phyloP scores from a whole-genome alignment of 2,888 invertebrate genomes.

The Diploptera punctata region DNA sequence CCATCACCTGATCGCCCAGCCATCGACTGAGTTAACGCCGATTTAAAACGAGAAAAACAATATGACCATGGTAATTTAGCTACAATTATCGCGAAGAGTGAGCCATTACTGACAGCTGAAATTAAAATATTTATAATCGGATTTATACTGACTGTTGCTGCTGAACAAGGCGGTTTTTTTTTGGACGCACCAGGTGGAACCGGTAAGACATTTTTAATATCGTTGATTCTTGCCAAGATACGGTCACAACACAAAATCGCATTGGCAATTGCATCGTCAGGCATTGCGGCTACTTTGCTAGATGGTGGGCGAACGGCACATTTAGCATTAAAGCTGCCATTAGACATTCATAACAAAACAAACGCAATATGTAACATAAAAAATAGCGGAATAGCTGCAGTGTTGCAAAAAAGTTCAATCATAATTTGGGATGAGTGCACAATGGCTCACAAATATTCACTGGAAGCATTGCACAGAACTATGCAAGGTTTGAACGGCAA shows the following conservation, averaged over 20 bases:
- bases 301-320: constrained; percentile 52
- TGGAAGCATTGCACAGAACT: not conserved
- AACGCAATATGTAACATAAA: constrained; percentile 50
- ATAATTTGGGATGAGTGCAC: not conserved
- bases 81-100: constrained; percentile 39
- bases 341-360: constrained; percentile 48
- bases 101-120: constrained; percentile 39
- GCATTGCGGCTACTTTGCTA: constrained; percentile 56
- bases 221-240: constrained; percentile 51
- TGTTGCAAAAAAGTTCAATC: not conserved
- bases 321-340: constrained; percentile 51
- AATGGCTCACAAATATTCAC: not conserved
- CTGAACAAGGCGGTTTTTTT: constrained; percentile 34
- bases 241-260: constrained; percentile 49
- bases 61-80: constrained; percentile 40
- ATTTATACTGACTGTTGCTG: not conserved
- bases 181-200: constrained; percentile 53
- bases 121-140: constrained; percentile 34
- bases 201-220: constrained; percentile 54
- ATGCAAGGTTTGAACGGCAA: not conserved
- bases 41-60: constrained; percentile 46
- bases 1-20: constrained; percentile 39
- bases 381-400: constrained; percentile 13
- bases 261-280: constrained; percentile 54
- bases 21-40: constrained; percentile 43